Conservation (phyloP, 2,888 invertebrate species). For the Coronaproctus castanopsis region DNA sequence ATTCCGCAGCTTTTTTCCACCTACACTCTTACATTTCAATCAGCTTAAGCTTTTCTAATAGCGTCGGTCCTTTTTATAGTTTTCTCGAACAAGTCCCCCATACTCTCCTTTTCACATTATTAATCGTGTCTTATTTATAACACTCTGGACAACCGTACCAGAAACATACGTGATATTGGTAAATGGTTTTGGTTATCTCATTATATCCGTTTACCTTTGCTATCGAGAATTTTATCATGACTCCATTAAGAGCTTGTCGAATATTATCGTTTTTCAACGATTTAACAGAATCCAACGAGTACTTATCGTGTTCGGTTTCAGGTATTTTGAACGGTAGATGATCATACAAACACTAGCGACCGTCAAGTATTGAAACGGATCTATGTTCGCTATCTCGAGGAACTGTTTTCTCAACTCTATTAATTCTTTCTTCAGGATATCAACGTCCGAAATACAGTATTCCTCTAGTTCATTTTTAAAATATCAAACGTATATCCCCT, state of each 20-base stretch:
- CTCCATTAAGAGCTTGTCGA: not conserved
- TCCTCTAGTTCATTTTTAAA: slow-evolving; percentile 21
- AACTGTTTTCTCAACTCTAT: slow-evolving; percentile 20
- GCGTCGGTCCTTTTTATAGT: not conserved
- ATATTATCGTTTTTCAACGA: not conserved
- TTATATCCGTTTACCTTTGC: not conserved
- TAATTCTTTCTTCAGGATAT: slow-evolving; percentile 21
- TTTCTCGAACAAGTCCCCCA: not conserved
- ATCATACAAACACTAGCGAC: slow-evolving; percentile 20
- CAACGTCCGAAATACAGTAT: slow-evolving; percentile 20
- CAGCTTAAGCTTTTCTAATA: not conserved
- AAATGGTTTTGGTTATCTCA: not conserved
- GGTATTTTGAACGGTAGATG: slow-evolving; percentile 16
- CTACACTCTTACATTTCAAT: not conserved
- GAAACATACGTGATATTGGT: not conserved
- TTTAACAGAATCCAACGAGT: not conserved
- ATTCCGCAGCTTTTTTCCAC: not conserved
- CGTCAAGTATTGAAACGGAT: slow-evolving; percentile 21
- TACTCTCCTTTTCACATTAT: not conserved
- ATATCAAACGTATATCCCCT: slow-evolving; percentile 19
- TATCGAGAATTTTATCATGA: not conserved
- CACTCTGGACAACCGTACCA: not conserved
- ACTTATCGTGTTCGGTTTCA: not conserved
- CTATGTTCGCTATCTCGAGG: slow-evolving; percentile 18
- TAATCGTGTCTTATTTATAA: not conserved